Base-by-base conservation (phyloP, 1,140 invertebrate species). In the Ceratitis capitata region DNA sequence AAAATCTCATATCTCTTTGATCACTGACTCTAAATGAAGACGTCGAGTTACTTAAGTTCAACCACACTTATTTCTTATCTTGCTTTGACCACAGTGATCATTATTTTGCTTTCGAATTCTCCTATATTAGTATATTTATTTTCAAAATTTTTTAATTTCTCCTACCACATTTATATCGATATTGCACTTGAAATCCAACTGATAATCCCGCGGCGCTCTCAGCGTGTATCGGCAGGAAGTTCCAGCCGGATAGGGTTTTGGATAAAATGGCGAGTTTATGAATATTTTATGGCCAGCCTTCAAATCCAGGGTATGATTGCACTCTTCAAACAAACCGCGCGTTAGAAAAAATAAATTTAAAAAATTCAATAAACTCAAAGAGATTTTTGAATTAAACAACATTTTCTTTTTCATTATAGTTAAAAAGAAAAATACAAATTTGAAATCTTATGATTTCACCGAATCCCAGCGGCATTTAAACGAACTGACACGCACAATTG, bases 181-280 rank as follows among this genome's bases (percentile, higher is more conserved):
- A 19, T 89, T 87, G 51, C 91, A 92, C 9, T 89, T 88, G 61
- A 92, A 88, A 9, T 87, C 85, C 19, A 92, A 69, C 74, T 89
- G 87, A 83, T 91, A 88, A 88, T 91, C 89, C 45, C 64, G 84
- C 47, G 91, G 91, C 3, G 89, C 91, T 56, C 87, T 82, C 14
- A 92, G 51, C 0, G 87, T 78, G 64, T 91, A 92, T 45, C 91
- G 91, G 69, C 91, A 92, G 47, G 91, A 91, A 23, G 86, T 89
- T 14, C 91, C 91, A 2, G 61, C 56, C 32, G 91, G 91, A 88
- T 91, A 92, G 39, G 86, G 47, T 16, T 56, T 87, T 9, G 91
- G 91, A 87, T 92, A 92, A 78, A 89, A 89, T 4, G 91, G 91
- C 14, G 91, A 92, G 85, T 91, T 92, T 47, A 92, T 89, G 32